phyloP scores from a whole-genome alignment of 1,140 invertebrate species.

The Pteromalus puparum region DNA sequence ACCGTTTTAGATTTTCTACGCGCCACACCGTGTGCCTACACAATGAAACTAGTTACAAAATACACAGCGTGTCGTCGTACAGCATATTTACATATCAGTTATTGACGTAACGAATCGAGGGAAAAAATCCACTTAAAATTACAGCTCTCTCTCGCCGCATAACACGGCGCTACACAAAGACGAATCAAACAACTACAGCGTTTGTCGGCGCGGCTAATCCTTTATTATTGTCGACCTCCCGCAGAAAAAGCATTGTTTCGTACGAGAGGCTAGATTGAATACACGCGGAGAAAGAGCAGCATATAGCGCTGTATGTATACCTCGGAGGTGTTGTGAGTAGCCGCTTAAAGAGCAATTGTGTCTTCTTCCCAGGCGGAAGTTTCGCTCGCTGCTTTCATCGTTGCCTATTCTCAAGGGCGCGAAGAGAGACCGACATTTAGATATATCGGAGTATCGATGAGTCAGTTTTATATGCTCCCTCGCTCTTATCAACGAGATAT shows the following conservation, averaged over 20 bases:
- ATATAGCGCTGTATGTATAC: not conserved
- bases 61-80: not conserved
- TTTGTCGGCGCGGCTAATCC: not conserved
- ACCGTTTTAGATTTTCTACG: not conserved
- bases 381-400: not conserved
- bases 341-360: conserved; percentile 5
- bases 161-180: not conserved
- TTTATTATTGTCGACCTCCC: conserved; percentile 1
- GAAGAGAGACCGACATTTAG: not conserved
- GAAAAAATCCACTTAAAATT: not conserved
- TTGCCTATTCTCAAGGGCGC: not conserved
- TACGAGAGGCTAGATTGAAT: conserved; percentile 5
- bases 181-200: not conserved
- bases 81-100: not conserved
- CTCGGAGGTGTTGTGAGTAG: not conserved
- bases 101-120: not conserved
- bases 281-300: not conserved
- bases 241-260: not conserved
- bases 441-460: conserved; percentile 17
- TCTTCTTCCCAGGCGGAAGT: not conserved
- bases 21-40: too few relatives aligned
- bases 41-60: too few relatives aligned
- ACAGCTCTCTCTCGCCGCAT: too few relatives aligned
- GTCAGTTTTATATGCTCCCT: not conserved
- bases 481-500: not conserved